Evolutionary conservation across 2,888 invertebrate species (phyloP).

Genomic region (Ochropleura leucogaster): DNA sequence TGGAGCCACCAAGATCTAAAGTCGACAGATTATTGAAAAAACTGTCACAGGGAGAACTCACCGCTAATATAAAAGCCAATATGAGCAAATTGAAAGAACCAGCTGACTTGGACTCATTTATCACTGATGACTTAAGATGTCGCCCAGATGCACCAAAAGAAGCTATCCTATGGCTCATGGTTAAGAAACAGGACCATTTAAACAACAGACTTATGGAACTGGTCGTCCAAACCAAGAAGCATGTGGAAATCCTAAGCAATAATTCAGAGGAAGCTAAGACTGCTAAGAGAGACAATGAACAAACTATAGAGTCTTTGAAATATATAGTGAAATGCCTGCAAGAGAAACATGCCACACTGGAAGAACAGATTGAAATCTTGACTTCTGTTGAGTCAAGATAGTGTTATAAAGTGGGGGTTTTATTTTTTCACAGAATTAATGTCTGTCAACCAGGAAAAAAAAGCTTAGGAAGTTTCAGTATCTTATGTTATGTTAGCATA

Average conservation of each 20-base stretch:
- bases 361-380: conserved; percentile 87
- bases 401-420: neutral
- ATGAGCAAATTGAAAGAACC: conserved; percentile 78
- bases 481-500: neutral
- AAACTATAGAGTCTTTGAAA: conserved; percentile 80
- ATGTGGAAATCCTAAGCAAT: conserved; percentile 79
- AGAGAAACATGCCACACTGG: conserved; percentile 86
- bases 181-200: conserved; percentile 85
- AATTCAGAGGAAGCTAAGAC: conserved; percentile 74
- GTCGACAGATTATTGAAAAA: conserved; percentile 77
- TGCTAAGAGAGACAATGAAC: conserved; percentile 78
- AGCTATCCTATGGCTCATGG: conserved; percentile 81
- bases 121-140: conserved; percentile 79
- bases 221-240: conserved; percentile 79
- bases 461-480: neutral
- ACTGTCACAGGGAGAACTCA: conserved; percentile 79
- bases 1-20: conserved; percentile 64
- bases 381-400: conserved; percentile 85
- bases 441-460: too few species aligned
- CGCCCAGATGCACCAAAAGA: conserved; percentile 78
- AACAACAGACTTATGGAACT: conserved; percentile 79
- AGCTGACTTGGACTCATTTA: conserved; percentile 75
- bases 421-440: neutral
- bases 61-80: conserved; percentile 77
- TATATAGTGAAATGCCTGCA: conserved; percentile 86